Evolutionary conservation across 2,113 vertebrate species (phyloP), one percentile per base, ranked within the genome.

Genomic region (Tupaia tana): DNA sequence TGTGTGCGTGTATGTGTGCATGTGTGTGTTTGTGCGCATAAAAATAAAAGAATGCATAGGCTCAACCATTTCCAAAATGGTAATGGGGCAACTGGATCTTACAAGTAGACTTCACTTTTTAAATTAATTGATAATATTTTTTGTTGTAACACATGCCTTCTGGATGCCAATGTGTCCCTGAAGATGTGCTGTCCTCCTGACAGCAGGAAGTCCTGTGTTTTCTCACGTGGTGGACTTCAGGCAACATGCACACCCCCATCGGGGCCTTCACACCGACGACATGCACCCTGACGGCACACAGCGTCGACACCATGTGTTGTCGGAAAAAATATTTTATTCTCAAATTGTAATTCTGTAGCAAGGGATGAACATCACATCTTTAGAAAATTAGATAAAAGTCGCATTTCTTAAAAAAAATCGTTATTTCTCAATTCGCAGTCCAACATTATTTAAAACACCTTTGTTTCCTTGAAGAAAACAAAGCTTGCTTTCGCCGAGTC

Each of bases 101-200:
- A 77, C 0, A 9, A 24, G 13, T 64, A 24, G 77, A 74, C 86
- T 95, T 89, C 18, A 89, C 91, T 91, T 93, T 96, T 87, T 69
- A n/a, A 67, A 96, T 94, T 97, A 97, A 96, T 90, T 95, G 77
- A 93, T 98, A 96, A 96, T 97, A 82, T 93, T 94, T 98, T 96
- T 98, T 81, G 73, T 98, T 89, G 94, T 93, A 98, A 98, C 98
- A 98, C 97, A 97, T 98, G 98, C 99, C 98, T 99, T 98, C 99
- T 98, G 99, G 98, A 98, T 98, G 98, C 98, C 99, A 99, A 92
- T 97, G 98, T 98, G 98, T 99, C 98, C 99, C 99, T 98, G 98
- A 98, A 99, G 98, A 99, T 99, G 98, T 86, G 98, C 98, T 99
- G 99, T 99, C 99, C 99, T 98, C 98, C 99, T 96, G 98, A 99